phyloP scores from a whole-genome alignment of 2,888 invertebrate genomes.

The Agonum fuliginosum region DNA sequence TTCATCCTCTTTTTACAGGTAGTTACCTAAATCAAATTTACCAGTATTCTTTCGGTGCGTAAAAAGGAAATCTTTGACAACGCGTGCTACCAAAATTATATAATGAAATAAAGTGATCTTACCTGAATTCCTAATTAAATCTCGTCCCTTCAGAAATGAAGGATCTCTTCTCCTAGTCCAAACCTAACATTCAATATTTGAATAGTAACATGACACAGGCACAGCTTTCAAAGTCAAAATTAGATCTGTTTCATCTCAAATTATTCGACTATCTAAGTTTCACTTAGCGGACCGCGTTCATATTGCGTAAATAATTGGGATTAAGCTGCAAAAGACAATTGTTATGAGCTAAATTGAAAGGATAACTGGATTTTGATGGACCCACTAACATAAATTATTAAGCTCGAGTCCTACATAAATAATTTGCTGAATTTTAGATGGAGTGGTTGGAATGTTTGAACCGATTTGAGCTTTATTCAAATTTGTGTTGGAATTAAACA shows the following conservation, averaged over 20 bases:
- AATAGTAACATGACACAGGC: background rate
- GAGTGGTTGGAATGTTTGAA: background rate
- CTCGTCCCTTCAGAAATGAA: background rate
- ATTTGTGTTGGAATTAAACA: too few species aligned
- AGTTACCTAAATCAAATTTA: too few species aligned
- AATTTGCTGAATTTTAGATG: background rate
- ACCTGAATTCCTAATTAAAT: background rate
- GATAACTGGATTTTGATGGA: constrained; percentile 10
- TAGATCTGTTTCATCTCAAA: background rate
- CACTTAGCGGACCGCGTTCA: background rate
- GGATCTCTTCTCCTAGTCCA: background rate
- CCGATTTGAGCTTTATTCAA: too few species aligned
- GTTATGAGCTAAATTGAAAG: constrained; percentile 24
- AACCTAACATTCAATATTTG: background rate
- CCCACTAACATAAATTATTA: background rate
- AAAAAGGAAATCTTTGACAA: too few species aligned
- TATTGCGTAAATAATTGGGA: constrained; percentile 19
- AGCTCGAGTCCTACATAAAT: background rate
- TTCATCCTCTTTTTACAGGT: too few species aligned
- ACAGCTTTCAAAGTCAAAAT: background rate
- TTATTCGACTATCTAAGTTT: background rate
- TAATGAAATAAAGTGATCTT: background rate
- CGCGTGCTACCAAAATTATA: background rate
- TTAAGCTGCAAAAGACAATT: background rate
- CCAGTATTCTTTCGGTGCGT: too few species aligned